Evolutionary conservation across 2,113 vertebrate species (phyloP), one percentile per base, ranked within the genome.

Genomic region (Boulengeromyrus knoepffleri): DNA sequence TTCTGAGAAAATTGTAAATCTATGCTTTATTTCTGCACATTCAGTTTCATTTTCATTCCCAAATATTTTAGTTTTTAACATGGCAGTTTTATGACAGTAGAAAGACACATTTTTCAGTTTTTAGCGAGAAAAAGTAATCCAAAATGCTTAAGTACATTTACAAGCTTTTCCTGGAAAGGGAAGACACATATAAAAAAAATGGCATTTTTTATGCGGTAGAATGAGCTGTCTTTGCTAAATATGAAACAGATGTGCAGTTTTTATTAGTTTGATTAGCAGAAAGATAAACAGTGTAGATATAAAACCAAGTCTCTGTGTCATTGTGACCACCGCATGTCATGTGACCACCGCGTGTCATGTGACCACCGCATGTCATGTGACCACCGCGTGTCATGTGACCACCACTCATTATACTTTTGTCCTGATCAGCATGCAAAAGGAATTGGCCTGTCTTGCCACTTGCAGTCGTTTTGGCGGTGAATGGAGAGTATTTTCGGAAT

Each of bases 201-300:
- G 36, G 15, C 36, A 6, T 19, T 42, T 39, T 80, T 15, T 17
- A 42, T 80, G 74, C 12, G 70, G 70, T 77, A 42, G 70, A 77
- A 77, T 77, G 70, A 39, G 70, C 74, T 7, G 15, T 17, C 74
- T 80, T 15, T 19, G 13, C 39, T 80, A 80, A 80, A 80, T 80
- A 80, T 80, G 74, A 80, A 80, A 42, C 74, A 80, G 74, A 80
- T 42, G 74, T 80, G 36, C 74, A 80, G 12, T 42, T 80, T 70
- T 80, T 80, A 80, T 80, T 80, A 39, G 74, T 42, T 80, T 80
- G 74, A 80, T 80, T 80, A 80, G 36, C 36, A 80, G 70, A 77
- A 39, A 77, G 39, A 39, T 15, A 77, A 77, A 80, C 74, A 42
- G 31, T 80, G 36, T 17, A 17, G 36, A 19, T 80, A 42, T 19